phyloP scores from a whole-genome alignment of 2,113 vertebrate genomes.

The Lethenteron reissneri region DNA sequence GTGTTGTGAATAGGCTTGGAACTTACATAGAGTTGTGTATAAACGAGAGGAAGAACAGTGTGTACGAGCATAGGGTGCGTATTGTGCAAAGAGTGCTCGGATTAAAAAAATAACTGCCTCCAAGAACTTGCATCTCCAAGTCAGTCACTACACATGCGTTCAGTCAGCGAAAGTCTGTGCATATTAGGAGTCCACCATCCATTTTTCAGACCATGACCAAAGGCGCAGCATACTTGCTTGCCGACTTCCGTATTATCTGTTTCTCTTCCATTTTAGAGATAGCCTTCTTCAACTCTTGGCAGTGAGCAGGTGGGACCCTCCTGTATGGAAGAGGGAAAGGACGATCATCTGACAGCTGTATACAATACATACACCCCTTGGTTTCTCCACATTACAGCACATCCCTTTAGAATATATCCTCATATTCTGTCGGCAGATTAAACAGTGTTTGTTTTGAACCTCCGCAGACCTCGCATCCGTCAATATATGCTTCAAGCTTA shows the following conservation, averaged over 20 bases:
- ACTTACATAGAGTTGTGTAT: no score
- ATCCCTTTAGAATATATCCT: conserved; percentile 11
- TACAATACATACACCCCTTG: conserved; percentile 6
- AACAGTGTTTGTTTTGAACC: conserved; percentile 5
- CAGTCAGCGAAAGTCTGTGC: conserved; percentile 9
- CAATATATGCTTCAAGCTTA: conserved; percentile 7
- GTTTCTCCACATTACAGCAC: conserved; percentile 9
- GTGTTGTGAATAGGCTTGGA: no score
- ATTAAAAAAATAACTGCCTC: no score
- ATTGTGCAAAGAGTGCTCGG: no score
- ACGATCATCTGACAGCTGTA: conserved; percentile 10
- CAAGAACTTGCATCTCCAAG: no score
- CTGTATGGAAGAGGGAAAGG: conserved; percentile 12
- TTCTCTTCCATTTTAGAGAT: conserved; percentile 13
- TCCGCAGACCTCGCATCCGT: background rate
- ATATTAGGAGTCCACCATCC: conserved; percentile 8
- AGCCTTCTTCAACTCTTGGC: conserved; percentile 9
- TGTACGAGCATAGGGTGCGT: no score
- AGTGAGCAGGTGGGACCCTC: conserved; percentile 10
- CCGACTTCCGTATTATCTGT: conserved; percentile 11
- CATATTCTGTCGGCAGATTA: conserved; percentile 7
- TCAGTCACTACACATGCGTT: background rate
- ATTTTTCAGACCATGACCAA: conserved; percentile 13
- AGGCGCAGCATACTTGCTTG: conserved; percentile 10
- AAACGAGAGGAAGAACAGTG: no score